A percentile compares a stretch with the other conserved stretches of the same genome.
These are phyloP conservation scores for Ophioderma brevispina DNA, from an alignment of 35 echinoderm and acorn worm species.

Conservation along the genomic window DNA sequence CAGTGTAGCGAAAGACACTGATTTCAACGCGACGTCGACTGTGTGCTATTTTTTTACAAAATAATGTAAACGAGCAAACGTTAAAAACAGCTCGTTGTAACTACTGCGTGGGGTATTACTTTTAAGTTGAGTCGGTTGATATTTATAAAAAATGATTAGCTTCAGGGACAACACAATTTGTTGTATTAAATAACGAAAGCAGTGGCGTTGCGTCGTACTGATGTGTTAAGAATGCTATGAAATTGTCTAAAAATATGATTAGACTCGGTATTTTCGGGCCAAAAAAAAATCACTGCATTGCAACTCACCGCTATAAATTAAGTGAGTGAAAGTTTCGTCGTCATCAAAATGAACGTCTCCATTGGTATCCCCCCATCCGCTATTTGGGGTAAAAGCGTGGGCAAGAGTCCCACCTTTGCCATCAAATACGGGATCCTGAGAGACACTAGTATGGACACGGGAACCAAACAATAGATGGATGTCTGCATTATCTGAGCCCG, in stretches of 20 bases:
- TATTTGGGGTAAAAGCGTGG: slow-evolving; percentile 85
- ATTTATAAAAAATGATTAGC: too few species aligned
- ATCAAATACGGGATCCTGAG: slow-evolving; percentile 76
- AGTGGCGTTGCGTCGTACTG: too few species aligned
- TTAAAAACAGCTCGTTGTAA: too few species aligned
- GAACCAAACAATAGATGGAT: slow-evolving; percentile 75
- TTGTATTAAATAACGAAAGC: too few species aligned
- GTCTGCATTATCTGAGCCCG: slow-evolving; percentile 27
- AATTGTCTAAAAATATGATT: not conserved
- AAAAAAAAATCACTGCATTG: not conserved
- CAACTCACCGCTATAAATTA: slow-evolving; percentile 47
- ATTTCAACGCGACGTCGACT: too few species aligned
- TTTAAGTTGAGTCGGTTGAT: too few species aligned
- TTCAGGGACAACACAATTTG: too few species aligned
- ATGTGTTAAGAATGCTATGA: not conserved
- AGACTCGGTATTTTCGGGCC: too few species aligned
- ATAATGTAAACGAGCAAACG: too few species aligned
- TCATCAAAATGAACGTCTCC: slow-evolving; percentile 94
- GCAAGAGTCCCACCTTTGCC: slow-evolving; percentile 76
- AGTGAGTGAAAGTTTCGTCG: slow-evolving; percentile 73
- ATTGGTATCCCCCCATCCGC: slow-evolving; percentile 64
- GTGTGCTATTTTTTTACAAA: too few species aligned
- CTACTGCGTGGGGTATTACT: too few species aligned
- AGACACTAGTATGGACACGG: slow-evolving; percentile 41
- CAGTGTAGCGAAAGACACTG: too few species aligned